Conservation (phyloP, 2,888 invertebrate species). For the Arge pagana region DNA sequence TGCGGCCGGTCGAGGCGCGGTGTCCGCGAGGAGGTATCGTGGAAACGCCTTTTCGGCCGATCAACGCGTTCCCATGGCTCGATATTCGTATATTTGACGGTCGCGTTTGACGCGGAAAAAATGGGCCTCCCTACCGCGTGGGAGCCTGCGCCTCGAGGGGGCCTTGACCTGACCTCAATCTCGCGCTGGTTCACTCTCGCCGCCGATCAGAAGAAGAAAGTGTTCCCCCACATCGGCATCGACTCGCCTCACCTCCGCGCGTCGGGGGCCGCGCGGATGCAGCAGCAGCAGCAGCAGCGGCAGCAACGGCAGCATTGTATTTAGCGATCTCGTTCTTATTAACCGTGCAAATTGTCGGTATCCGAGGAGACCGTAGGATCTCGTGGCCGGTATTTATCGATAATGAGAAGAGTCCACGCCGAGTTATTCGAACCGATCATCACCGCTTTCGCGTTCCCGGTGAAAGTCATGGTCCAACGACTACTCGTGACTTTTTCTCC, state of each 20-base stretch:
- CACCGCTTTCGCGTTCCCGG: conserved; percentile 20
- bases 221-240: conserved; percentile 44
- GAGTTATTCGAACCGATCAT: conserved; percentile 14
- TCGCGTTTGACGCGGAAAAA: no score
- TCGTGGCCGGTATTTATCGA: conserved; percentile 7
- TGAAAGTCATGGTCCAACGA: conserved; percentile 18
- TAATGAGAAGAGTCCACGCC: conserved; percentile 10
- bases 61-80: not conserved
- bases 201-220: conserved; percentile 55
- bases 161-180: conserved; percentile 60
- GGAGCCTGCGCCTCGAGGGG: conserved; percentile 46
- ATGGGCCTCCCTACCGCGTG: conserved; percentile 21
- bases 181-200: conserved; percentile 57
- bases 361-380: no score
- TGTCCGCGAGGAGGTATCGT: no score
- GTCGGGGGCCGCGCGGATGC: not conserved
- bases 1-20: no score
- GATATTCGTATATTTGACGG: no score
- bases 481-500: no score
- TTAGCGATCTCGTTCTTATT: conserved; percentile 14
- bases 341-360: not conserved
- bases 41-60: no score
- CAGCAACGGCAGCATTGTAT: conserved; percentile 2
- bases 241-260: not conserved
- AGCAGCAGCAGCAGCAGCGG: not conserved